phyloP scores from a whole-genome alignment of 2,888 invertebrate species.

The Aphelenchoides bicaudatus region DNA sequence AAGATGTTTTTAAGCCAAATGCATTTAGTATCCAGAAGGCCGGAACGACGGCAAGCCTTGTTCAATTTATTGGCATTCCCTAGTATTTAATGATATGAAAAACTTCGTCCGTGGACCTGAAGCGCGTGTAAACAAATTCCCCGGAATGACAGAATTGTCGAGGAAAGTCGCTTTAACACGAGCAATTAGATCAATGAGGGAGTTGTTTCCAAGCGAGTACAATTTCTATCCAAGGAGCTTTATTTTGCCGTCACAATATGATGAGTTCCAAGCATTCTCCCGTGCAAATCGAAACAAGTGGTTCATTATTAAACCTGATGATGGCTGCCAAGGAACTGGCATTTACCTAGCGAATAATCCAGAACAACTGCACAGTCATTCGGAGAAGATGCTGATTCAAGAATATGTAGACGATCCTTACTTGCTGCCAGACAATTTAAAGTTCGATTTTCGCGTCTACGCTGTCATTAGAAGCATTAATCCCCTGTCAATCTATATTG shows the following conservation, averaged over 20 bases:
- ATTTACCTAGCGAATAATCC: slow-evolving; percentile 64
- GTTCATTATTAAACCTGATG: slow-evolving; percentile 65
- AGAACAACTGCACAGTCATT: slow-evolving; percentile 60
- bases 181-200: slow-evolving; percentile 63
- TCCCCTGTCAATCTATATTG: slow-evolving; percentile 62
- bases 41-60: slow-evolving; percentile 60
- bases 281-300: slow-evolving; percentile 39
- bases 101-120: slow-evolving; percentile 49
- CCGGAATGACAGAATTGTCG: slow-evolving; percentile 64
- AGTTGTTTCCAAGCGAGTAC: slow-evolving; percentile 63
- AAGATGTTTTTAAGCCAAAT: slow-evolving; percentile 6
- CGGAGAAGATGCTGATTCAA: slow-evolving; percentile 56
- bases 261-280: slow-evolving; percentile 43
- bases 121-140: slow-evolving; percentile 64
- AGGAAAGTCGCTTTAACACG: slow-evolving; percentile 64
- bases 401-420: slow-evolving; percentile 63
- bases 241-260: slow-evolving; percentile 63
- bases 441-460: slow-evolving; percentile 65
- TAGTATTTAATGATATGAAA: slow-evolving; percentile 62
- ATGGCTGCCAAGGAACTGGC: slow-evolving; percentile 64
- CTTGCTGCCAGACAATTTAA: slow-evolving; percentile 61
- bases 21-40: slow-evolving; percentile 60
- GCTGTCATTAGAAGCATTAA: slow-evolving; percentile 63
- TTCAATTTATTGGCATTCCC: slow-evolving; percentile 64
- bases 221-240: slow-evolving; percentile 64